Percentiles rank a stretch among this genome's conserved stretches.
These are phyloP conservation scores for Aplodontia rufa DNA, from an alignment of 2,113 vertebrate species.

Conservation along the genomic window DNA sequence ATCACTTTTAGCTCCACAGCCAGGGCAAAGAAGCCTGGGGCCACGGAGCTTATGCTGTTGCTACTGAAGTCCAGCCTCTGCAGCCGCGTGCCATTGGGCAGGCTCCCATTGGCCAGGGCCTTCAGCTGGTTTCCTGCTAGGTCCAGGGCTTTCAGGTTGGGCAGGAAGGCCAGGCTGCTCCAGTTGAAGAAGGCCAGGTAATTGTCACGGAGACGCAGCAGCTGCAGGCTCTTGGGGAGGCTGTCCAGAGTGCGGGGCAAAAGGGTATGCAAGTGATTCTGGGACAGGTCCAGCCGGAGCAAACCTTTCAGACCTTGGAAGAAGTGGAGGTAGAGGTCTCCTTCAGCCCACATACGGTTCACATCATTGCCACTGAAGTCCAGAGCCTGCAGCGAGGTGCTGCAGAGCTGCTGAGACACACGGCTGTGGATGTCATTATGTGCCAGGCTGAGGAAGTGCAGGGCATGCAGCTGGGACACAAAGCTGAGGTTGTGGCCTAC, in stretches of 20 bases:
- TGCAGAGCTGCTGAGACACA: slow-evolving; percentile 59
- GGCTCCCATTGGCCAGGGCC: slow-evolving; percentile 42
- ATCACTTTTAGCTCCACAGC: slow-evolving; percentile 57
- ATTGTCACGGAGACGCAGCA: slow-evolving; percentile 65
- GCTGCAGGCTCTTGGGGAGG: slow-evolving; percentile 60
- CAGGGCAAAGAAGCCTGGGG: slow-evolving; percentile 53
- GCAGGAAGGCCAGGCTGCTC: slow-evolving; percentile 66
- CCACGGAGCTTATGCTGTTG: slow-evolving; percentile 65
- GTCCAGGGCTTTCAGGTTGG: slow-evolving; percentile 61
- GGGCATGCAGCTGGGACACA: not conserved
- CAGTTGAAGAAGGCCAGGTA: slow-evolving; percentile 77
- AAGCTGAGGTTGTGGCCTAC: slow-evolving; percentile 79
- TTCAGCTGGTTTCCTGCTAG: slow-evolving; percentile 70
- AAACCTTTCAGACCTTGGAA: slow-evolving; percentile 68
- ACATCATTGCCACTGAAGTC: slow-evolving; percentile 75
- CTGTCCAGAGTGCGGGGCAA: not conserved
- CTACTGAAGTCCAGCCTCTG: slow-evolving; percentile 56
- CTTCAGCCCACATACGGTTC: slow-evolving; percentile 69
- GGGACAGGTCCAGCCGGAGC: slow-evolving; percentile 69
- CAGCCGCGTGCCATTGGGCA: not conserved
- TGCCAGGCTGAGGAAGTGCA: slow-evolving; percentile 73
- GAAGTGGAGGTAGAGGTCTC: slow-evolving; percentile 75
- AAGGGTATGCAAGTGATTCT: slow-evolving; percentile 66
- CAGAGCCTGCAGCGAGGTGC: slow-evolving; percentile 48
- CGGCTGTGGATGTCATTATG: slow-evolving; percentile 71